phyloP scores from a whole-genome alignment of 2,797 vertebrate genomes.

The Silurus lanzhouensis region DNA sequence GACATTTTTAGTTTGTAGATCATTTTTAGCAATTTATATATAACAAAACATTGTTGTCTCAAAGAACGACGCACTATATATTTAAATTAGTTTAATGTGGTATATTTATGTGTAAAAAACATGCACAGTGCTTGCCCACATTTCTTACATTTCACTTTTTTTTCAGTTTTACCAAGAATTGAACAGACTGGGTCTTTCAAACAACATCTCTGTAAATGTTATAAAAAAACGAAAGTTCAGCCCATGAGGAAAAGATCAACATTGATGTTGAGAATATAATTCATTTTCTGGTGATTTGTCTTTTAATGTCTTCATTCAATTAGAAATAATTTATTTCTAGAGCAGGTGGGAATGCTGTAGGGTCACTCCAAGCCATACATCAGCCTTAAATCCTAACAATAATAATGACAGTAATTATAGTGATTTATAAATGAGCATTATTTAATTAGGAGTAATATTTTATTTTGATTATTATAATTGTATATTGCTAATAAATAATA shows the following conservation, averaged over 20 bases:
- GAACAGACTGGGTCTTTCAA: not conserved
- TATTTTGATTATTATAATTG: not conserved
- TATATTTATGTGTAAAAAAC: not conserved
- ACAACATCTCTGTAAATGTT: not conserved
- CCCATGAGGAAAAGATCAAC: not conserved
- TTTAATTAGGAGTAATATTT: not conserved
- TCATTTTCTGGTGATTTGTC: not conserved
- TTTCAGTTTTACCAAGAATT: constrained; percentile 8
- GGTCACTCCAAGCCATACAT: not conserved
- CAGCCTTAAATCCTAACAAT: not conserved
- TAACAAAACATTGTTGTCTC: no score
- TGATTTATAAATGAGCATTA: not conserved
- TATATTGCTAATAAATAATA: not conserved
- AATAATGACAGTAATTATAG: not conserved
- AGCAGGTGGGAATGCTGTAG: not conserved
- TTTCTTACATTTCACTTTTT: not conserved
- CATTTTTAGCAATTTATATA: not conserved
- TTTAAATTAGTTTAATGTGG: not conserved
- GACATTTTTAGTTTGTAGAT: no score
- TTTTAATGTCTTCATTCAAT: not conserved
- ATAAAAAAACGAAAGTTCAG: not conserved
- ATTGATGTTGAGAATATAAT: not conserved
- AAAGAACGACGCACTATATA: no score
- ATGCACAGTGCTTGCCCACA: not conserved
- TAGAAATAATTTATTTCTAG: not conserved